Evolutionary conservation across 2,113 vertebrate genomes (phyloP).

Genomic region (Larimichthys polyactis): DNA sequence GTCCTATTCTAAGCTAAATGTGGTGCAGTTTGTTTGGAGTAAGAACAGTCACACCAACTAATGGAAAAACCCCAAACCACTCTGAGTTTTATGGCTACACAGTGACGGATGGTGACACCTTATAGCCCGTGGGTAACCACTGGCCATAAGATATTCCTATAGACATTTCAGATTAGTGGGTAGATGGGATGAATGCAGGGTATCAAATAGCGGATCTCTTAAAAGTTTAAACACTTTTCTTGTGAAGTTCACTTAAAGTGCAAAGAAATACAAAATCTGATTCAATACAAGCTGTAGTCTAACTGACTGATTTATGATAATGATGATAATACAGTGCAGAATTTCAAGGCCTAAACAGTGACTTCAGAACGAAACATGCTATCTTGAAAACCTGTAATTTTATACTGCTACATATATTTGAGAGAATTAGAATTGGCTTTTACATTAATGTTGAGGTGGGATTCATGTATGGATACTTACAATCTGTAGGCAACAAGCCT

Average conservation of each 20-base stretch:
- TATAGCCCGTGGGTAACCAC: slow-evolving; percentile 26
- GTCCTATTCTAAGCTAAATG: slow-evolving; percentile 23
- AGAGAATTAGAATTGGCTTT: not conserved
- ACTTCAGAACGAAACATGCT: no score
- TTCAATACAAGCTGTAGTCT: not conserved
- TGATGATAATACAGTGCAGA: not conserved
- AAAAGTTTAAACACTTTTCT: slow-evolving; percentile 38
- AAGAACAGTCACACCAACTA: slow-evolving; percentile 33
- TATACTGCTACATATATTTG: not conserved
- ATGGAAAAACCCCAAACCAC: slow-evolving; percentile 41
- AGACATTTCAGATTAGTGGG: slow-evolving; percentile 37
- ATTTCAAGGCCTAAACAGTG: slow-evolving; percentile 1
- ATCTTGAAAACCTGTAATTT: not conserved
- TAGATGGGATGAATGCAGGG: slow-evolving; percentile 10
- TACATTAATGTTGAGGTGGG: not conserved
- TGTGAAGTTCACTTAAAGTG: not conserved
- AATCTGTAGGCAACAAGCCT: not conserved
- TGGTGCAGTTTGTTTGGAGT: slow-evolving; percentile 39
- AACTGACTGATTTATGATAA: not conserved
- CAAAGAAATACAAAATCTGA: slow-evolving; percentile 5
- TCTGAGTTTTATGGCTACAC: slow-evolving; percentile 43
- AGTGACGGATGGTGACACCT: slow-evolving; percentile 50
- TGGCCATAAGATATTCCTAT: slow-evolving; percentile 26
- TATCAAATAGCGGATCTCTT: slow-evolving; percentile 9
- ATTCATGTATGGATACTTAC: not conserved